Percentiles rank a stretch among this genome's conserved stretches.
These are phyloP conservation scores for Mesaphorura yosii DNA, from an alignment of 1,140 invertebrate species.

Conservation along the genomic window DNA sequence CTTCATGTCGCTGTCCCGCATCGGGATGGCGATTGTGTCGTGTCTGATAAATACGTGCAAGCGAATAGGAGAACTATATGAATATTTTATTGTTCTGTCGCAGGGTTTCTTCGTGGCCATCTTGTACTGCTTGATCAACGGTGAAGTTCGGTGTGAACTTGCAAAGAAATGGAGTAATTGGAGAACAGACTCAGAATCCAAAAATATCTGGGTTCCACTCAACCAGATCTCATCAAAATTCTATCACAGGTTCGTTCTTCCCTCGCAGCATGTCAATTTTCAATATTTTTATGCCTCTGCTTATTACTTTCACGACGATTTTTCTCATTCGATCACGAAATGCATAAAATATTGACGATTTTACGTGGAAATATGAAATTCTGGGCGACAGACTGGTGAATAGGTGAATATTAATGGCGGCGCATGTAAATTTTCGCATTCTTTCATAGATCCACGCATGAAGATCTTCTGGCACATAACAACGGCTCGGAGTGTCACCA, in stretches of 20 bases:
- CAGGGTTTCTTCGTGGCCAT: conserved; percentile 59
- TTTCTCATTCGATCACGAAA: neutral
- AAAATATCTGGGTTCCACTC: conserved; percentile 28
- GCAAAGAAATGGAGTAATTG: conserved; percentile 30
- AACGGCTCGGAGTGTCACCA: conserved; percentile 2
- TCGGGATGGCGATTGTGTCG: too few species aligned
- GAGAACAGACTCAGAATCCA: conserved; percentile 23
- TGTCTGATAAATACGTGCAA: too few species aligned
- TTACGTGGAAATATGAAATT: too few species aligned
- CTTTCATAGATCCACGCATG: conserved; percentile 20
- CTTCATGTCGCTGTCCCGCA: too few species aligned
- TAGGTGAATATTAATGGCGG: neutral
- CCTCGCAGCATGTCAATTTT: neutral
- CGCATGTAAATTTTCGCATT: neutral
- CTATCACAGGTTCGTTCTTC: conserved; percentile 9
- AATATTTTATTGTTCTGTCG: too few species aligned
- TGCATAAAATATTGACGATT: neutral
- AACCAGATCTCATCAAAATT: conserved; percentile 30
- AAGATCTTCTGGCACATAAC: conserved; percentile 21
- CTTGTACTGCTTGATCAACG: conserved; percentile 57
- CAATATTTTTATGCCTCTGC: neutral
- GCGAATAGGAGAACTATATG: too few species aligned
- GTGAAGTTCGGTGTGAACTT: conserved; percentile 48
- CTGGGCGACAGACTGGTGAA: too few species aligned
- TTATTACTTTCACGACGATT: neutral